Evolutionary conservation across 1,140 invertebrate species (phyloP), one percentile per base, ranked within the genome.

Genomic region (Drosophila bocqueti): DNA sequence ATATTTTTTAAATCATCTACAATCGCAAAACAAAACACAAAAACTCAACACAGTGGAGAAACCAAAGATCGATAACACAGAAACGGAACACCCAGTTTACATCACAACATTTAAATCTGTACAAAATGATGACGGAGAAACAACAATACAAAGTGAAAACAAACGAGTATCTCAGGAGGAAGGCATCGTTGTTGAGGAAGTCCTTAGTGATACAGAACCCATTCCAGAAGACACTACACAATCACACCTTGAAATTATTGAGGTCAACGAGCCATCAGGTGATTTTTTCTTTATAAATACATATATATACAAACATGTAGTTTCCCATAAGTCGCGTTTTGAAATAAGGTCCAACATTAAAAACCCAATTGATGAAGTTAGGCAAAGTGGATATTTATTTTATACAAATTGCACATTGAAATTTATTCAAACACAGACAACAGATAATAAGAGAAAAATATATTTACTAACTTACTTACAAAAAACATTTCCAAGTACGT

Each of bases 71-170:
- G 72, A 90, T 90, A 74, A 92, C 83, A 81, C 65, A 67, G 73
- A 85, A 82, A 79, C 74, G 79, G 91, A 92, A 91, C 87, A 87
- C 72, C 89, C 90, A 72, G 74, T 83, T 50, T 92, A 91, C 79
- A 91, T 93, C 58, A 93, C 92, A 64, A 93, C 92, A 91, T 90
- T 93, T 76, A 92, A 93, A 67, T 91, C 92, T 54, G 78, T 87
- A 68, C 91, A 92, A 91, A 84, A 84, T 52, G 92, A 93, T 76
- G 80, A 90, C 64, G 91, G 91, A 57, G 84, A 89, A 83, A 86
- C 81, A 45, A 76, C 77, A 40, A 85, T 92, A 65, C 80, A 93
- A 86, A 81, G 76, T 61, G 80, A 91, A 92, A 86, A 74, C 64
- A 93, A 87, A 58, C 91, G 78, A 81, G 58, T 93, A 59, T 92